phyloP scores from a whole-genome alignment of 1,140 invertebrate genomes.

The Heliconius himera region DNA sequence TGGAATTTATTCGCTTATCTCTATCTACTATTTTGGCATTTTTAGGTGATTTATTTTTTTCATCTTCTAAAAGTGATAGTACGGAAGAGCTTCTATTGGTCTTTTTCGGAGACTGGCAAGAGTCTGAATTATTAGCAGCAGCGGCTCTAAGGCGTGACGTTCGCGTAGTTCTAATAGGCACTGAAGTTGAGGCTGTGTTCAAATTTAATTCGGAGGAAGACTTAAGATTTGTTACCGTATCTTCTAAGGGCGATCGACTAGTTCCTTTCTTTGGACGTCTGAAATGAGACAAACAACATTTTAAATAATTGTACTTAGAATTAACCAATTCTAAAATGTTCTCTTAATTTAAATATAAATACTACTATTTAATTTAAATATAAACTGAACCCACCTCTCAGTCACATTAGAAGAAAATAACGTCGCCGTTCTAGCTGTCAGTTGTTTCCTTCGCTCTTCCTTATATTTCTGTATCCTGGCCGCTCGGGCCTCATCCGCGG shows the following conservation, averaged over 20 bases:
- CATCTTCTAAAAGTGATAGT: constrained; percentile 67
- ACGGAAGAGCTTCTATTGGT: constrained; percentile 72
- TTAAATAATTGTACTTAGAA: neutral
- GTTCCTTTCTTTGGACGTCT: constrained; percentile 65
- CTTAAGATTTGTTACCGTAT: constrained; percentile 62
- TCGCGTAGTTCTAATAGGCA: constrained; percentile 85
- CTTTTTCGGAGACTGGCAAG: constrained; percentile 61
- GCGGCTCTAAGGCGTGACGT: constrained; percentile 87
- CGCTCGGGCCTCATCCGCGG: constrained; percentile 76
- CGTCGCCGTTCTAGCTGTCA: constrained; percentile 79
- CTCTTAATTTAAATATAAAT: too few species aligned
- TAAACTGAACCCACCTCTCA: constrained; percentile 54
- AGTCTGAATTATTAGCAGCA: constrained; percentile 72
- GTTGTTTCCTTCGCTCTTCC: constrained; percentile 84
- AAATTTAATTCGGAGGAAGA: constrained; percentile 76
- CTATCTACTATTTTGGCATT: constrained; percentile 72
- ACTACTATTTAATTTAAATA: too few species aligned
- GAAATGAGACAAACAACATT: constrained; percentile 49
- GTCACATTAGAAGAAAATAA: constrained; percentile 74
- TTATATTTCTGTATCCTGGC: constrained; percentile 86
- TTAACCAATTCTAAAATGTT: too few species aligned
- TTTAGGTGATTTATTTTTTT: constrained; percentile 64
- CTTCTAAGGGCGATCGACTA: constrained; percentile 58
- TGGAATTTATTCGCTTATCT: constrained; percentile 61
- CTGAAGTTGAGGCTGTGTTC: constrained; percentile 75